Evolutionary conservation across 2,888 invertebrate species (phyloP).

Genomic region (Onchidella celtica): DNA sequence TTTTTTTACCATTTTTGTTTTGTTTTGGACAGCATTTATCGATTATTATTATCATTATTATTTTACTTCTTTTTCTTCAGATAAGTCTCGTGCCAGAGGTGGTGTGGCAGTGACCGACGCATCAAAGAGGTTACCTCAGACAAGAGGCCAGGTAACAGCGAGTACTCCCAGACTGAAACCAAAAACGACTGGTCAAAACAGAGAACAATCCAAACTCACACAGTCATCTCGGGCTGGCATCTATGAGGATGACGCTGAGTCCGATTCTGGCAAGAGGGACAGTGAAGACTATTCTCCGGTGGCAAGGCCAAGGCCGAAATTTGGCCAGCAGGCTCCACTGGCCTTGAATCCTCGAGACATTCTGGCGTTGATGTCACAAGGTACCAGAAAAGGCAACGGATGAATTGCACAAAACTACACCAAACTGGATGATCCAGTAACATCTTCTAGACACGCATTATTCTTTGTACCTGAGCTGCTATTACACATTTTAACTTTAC

Average conservation of each 20-base stretch:
- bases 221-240: background rate
- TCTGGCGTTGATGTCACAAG: slow-evolving; percentile 21
- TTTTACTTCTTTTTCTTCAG: too few relatives aligned
- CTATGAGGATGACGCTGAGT: background rate
- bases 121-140: background rate
- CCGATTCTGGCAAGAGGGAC: background rate
- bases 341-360: slow-evolving; percentile 31
- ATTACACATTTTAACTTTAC: too few relatives aligned
- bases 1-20: too few relatives aligned
- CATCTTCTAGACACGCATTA: too few relatives aligned
- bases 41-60: too few relatives aligned
- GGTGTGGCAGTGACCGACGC: background rate
- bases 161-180: background rate
- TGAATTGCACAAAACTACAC: too few relatives aligned
- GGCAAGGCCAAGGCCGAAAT: background rate
- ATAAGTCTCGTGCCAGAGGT: too few relatives aligned
- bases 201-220: background rate
- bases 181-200: too few relatives aligned
- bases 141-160: background rate
- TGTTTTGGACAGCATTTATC: too few relatives aligned
- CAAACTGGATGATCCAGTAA: too few relatives aligned
- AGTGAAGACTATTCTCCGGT: background rate
- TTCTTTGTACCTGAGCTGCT: too few relatives aligned
- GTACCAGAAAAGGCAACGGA: background rate
- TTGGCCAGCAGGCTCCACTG: slow-evolving; percentile 20